Percentiles rank a stretch among this genome's conserved stretches.
Evolutionary conservation across 1,140 invertebrate genomes (phyloP).

Genomic region (fruit fly (Drosophila melanogaster)): DNA sequence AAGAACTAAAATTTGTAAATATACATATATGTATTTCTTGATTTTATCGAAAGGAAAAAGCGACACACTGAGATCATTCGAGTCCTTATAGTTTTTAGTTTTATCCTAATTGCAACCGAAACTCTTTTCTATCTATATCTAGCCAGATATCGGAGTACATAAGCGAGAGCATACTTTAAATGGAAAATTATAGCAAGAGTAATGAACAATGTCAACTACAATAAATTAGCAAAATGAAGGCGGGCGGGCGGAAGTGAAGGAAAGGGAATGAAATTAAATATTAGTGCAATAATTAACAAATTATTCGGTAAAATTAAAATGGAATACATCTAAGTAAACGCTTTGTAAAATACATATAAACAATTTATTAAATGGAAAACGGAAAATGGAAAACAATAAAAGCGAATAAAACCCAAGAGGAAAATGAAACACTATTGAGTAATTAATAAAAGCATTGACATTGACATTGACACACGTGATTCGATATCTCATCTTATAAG

Average conservation of each 20-base stretch:
- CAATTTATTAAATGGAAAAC: constrained; percentile 68
- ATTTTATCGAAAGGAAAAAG: constrained; percentile 53
- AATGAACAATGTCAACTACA: constrained; percentile 71
- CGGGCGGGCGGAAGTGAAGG: neutral
- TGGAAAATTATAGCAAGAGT: constrained; percentile 31
- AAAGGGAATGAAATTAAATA: constrained; percentile 48
- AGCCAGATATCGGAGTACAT: constrained; percentile 48
- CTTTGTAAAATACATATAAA: constrained; percentile 83
- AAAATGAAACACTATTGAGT: constrained; percentile 72
- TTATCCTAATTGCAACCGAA: constrained; percentile 55
- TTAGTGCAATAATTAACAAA: constrained; percentile 82
- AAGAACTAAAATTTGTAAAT: constrained; percentile 52
- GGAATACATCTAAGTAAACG: constrained; percentile 77
- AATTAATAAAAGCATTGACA: constrained; percentile 79
- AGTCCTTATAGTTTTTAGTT: constrained; percentile 47
- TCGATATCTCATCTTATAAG: constrained; percentile 83
- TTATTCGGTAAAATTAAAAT: constrained; percentile 78
- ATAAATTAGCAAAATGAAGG: constrained; percentile 63
- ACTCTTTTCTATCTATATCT: constrained; percentile 39
- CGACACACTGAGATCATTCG: constrained; percentile 46
- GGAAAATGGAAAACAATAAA: constrained; percentile 62
- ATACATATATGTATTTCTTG: constrained; percentile 59
- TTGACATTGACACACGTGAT: constrained; percentile 82
- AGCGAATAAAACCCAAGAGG: constrained; percentile 25
- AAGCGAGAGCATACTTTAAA: constrained; percentile 36